Percentiles rank a stretch among this genome's conserved stretches.
phyloP scores from a whole-genome alignment of 2,797 vertebrate species.

The Spheniscus humboldti region DNA sequence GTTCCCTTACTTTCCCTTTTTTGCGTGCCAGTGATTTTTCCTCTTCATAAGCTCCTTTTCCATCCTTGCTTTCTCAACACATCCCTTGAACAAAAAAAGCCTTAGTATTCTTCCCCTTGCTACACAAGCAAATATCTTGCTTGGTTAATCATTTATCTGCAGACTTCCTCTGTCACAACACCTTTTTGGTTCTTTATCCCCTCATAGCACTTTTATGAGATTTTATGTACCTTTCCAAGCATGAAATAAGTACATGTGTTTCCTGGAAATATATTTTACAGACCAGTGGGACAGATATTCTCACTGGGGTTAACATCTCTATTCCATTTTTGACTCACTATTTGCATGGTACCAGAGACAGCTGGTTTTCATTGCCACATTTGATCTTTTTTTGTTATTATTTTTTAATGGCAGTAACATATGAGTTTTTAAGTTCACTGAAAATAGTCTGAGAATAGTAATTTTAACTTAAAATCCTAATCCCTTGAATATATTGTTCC shows the following conservation, averaged over 20 bases:
- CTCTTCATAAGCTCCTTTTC: neutral
- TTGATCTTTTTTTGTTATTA: neutral
- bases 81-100: neutral
- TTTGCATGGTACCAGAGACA: neutral
- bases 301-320: neutral
- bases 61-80: neutral
- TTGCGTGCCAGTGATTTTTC: neutral
- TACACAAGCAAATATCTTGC: constrained; percentile 40
- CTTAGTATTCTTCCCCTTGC: neutral
- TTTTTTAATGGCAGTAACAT: neutral
- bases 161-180: constrained; percentile 32
- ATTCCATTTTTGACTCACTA: neutral
- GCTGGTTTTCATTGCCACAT: neutral
- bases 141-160: constrained; percentile 54
- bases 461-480: neutral
- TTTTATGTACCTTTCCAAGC: constrained; percentile 52
- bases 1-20: neutral
- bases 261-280: constrained; percentile 36
- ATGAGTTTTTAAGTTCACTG: neutral
- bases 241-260: constrained; percentile 54
- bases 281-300: neutral
- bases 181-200: constrained; percentile 20
- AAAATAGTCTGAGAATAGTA: neutral
- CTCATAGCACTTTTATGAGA: neutral
- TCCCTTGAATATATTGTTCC: neutral